Conservation (phyloP, 2,888 invertebrate genomes). For the Acronicta alni region DNA sequence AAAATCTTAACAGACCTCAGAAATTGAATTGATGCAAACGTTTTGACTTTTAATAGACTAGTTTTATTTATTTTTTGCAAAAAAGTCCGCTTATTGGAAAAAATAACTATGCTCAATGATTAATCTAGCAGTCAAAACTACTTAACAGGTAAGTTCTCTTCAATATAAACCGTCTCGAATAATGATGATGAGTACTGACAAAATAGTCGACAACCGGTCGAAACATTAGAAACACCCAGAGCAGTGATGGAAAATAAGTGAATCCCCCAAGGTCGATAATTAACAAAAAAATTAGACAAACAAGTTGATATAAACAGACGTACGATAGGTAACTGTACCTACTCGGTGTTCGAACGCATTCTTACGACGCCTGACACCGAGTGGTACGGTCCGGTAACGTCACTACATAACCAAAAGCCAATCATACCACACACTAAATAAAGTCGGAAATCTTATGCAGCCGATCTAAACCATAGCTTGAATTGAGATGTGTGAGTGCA, state of each 20-base stretch:
- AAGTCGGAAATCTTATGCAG: constrained; percentile 50
- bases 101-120: too few species aligned
- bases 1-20: background rate
- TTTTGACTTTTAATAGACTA: background rate
- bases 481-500: constrained; percentile 44
- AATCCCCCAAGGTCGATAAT: constrained; percentile 50
- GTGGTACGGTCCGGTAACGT: constrained; percentile 71
- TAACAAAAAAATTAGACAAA: constrained; percentile 50
- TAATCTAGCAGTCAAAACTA: too few species aligned
- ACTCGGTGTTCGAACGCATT: constrained; percentile 76
- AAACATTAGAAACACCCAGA: constrained; percentile 18
- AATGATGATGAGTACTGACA: constrained; percentile 2
- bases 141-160: too few species aligned
- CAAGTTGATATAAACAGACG: constrained; percentile 48
- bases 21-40: constrained; percentile 11
- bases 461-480: constrained; percentile 30
- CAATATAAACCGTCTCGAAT: background rate
- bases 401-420: constrained; percentile 42
- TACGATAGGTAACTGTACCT: constrained; percentile 55
- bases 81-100: background rate
- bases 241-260: constrained; percentile 27
- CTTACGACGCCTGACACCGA: constrained; percentile 79
- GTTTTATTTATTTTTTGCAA: background rate
- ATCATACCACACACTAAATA: constrained; percentile 53
- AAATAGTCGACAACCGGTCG: constrained; percentile 22